phyloP scores from a whole-genome alignment of 2,888 invertebrate genomes.

The Cerceris ruficornis region DNA sequence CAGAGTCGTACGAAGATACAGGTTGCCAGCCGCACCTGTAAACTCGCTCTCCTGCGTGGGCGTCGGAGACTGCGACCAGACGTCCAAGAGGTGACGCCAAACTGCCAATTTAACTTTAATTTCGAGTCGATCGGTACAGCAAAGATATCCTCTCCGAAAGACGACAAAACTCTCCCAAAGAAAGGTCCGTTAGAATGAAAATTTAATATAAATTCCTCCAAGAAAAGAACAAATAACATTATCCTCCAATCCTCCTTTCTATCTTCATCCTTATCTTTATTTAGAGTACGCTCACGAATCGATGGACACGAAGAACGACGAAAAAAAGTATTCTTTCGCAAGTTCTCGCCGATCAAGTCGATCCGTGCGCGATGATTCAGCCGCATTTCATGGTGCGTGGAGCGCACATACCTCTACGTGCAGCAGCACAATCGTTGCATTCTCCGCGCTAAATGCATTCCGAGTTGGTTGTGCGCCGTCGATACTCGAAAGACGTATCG shows the following conservation, averaged over 20 bases:
- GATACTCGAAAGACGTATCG: slow-evolving; percentile 34
- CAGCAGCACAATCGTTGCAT: slow-evolving; percentile 51
- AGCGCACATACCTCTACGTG: slow-evolving; percentile 34
- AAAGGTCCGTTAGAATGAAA: too few species aligned
- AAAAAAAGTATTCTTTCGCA: slow-evolving; percentile 1
- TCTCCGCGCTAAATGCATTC: slow-evolving; percentile 51
- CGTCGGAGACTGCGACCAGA: slow-evolving; percentile 70
- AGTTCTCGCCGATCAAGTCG: slow-evolving; percentile 10
- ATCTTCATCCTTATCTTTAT: background rate
- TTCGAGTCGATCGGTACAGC: slow-evolving; percentile 25
- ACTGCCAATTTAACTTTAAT: slow-evolving; percentile 60
- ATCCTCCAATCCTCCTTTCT: too few species aligned
- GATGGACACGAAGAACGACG: background rate
- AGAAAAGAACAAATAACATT: too few species aligned
- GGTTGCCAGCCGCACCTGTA: slow-evolving; percentile 80
- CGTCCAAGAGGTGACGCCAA: slow-evolving; percentile 61
- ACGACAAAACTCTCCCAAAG: too few species aligned
- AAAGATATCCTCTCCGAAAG: too few species aligned
- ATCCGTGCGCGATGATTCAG: slow-evolving; percentile 58
- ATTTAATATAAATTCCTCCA: too few species aligned
- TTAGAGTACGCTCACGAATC: background rate
- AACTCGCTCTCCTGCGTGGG: slow-evolving; percentile 74
- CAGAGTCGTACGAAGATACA: slow-evolving; percentile 69
- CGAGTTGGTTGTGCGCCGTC: slow-evolving; percentile 24
- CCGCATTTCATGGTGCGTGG: slow-evolving; percentile 52